These are phyloP conservation scores for Cephus cinctus DNA, from an alignment of 1,140 invertebrate species.

Conservation along the genomic window DNA sequence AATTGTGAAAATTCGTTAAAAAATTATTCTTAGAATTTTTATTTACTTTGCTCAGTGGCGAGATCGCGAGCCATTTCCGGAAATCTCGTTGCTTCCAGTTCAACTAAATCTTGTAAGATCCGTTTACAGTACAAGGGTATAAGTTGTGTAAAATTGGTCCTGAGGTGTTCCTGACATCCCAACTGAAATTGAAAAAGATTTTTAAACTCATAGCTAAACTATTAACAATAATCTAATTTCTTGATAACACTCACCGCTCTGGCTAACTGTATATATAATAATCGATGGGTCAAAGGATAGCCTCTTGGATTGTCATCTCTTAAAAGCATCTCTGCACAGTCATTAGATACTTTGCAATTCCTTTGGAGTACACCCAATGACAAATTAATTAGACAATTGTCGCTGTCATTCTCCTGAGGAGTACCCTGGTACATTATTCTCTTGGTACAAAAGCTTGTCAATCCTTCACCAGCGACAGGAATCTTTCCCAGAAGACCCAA, in stretches of 20 bases:
- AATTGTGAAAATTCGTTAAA: constrained; percentile 2
- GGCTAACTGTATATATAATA: constrained; percentile 35
- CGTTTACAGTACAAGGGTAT: constrained; percentile 32
- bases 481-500: not conserved
- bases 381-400: constrained; percentile 35
- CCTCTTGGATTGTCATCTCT: constrained; percentile 30
- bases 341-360: constrained; percentile 11
- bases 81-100: constrained; percentile 32
- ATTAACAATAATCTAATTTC: constrained; percentile 3
- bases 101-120: constrained; percentile 38
- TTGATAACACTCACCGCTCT: constrained; percentile 26
- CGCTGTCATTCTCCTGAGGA: constrained; percentile 40
- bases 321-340: constrained; percentile 28
- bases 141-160: constrained; percentile 17
- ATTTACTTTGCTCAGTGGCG: constrained; percentile 44
- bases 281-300: constrained; percentile 46
- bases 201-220: not conserved
- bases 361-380: constrained; percentile 9
- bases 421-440: constrained; percentile 30
- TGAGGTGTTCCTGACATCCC: constrained; percentile 16
- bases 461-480: not conserved
- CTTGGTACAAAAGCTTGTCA: not conserved
- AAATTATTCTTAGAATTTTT: not conserved
- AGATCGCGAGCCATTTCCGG: constrained; percentile 36
- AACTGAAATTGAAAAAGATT: constrained; percentile 23